Base-by-base conservation (phyloP, 2,797 vertebrate genomes). In the Phrynocephalus forsythii region DNA sequence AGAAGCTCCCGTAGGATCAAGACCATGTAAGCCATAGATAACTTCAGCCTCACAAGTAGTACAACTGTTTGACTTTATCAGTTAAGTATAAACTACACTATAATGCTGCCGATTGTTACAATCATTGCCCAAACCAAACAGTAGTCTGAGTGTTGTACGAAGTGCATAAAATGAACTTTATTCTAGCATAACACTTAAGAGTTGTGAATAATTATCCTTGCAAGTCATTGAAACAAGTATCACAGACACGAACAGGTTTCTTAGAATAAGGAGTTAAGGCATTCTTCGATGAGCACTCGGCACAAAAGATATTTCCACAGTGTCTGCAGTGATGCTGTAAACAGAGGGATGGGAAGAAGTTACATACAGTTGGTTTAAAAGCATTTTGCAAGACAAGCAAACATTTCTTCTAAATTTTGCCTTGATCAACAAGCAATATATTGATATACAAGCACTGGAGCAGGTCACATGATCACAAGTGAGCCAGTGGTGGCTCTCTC, bases 301-400 rank as follows among this genome's bases (percentile, higher is more conserved):
- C 97, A 89, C 99, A 99, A 95, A 99, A 99, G 95, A 99, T 99
- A 97, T 99, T 99, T 71, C 99, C 99, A 92, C 99, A 99, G 28
- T 99, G 98, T 96, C 99, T 97, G 96, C 99, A 99, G 92, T 99
- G 99, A 93, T 99, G 99, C 99, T 99, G 97, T 52, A 89, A 93
- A 90, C 81, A 92, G 33, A 94, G 86, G 93, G 93, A 63, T 63
- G 91, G 91, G 89, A 3, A 84, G 22, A 0, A 50, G 0, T 84
- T 7, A 50, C 30, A 67, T 26, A 48, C 6, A 77, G 33, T 11
- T 24, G 38, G 38, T 44, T 44, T 44, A 44, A 44, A 3, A 44
- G 38, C 38, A 5, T 44, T 44, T 44, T 44, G 38, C 38, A 44
- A 38, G 38, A 44, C 38, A 44, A 44, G 3, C 38, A 44, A 44